Base-by-base conservation (phyloP, 2,888 invertebrate genomes). In the Seladonia tumulorum region DNA sequence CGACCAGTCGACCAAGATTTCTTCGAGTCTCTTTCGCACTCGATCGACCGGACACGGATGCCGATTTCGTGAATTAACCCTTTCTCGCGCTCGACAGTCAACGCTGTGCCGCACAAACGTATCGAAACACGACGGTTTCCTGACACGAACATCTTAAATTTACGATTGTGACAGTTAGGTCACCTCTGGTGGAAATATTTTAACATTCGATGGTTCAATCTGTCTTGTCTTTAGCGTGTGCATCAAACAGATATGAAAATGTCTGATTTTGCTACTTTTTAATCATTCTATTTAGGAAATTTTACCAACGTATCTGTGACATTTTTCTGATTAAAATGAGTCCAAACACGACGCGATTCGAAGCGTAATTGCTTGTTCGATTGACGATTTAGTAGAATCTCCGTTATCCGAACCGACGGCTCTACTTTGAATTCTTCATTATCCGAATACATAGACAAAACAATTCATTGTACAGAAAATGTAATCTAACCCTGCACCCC, bases 1-100 rank as follows among this genome's bases (percentile, higher is more conserved):
- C 89, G 86, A 60, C 84, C 60, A 78, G 75, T 76, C n/a, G 39
- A 16, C 77, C 42, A 53, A 76, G 79, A 85, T 85, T 85, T 87
- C 88, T 85, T 87, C 85, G 71, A 71, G 63, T 76, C 79, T 63
- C 76, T 39, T 29, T 76, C 78, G 60, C 47, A 60, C 47, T 39
- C 49, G 63, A 68, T 74, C 74, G 71, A 72, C 71, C 71, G 71
- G 82, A 79, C 73, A 74, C 74, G 29, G 70, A 78, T 68, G 79
- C 78, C 78, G 66, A 88, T 68, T 68, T 39, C 68, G 68, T 39
- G 68, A 68, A 68, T 39, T 68, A 68, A 39, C 73, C 68, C 42
- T 35, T 60, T 60, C 60, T 60, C 25, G 12, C 5, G 14, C 29
- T 60, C 60, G 60, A 60, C 60, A 25, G 60, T 29, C 25, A 2